Evolutionary conservation across 2,888 invertebrate species (phyloP).

Genomic region (Nomada ruficornis): DNA sequence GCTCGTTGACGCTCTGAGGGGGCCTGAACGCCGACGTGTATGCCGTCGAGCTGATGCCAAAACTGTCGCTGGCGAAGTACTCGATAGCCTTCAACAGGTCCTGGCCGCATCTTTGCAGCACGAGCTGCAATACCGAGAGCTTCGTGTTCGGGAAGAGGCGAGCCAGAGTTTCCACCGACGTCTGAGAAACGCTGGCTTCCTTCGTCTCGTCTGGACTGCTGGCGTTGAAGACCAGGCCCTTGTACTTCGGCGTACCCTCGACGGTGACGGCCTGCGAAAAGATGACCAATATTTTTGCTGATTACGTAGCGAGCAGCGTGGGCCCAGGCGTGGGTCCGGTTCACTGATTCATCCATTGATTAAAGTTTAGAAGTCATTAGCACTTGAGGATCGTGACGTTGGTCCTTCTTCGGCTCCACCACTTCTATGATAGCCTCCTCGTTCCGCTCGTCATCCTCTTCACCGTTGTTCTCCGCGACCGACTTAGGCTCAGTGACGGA

Average conservation of each 20-base stretch:
- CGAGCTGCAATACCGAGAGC: slow-evolving; percentile 93
- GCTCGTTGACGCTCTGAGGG: slow-evolving; percentile 55
- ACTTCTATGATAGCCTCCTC: not conserved
- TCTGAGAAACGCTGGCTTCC: slow-evolving; percentile 87
- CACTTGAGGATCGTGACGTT: slow-evolving; percentile 34
- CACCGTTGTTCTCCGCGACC: not conserved
- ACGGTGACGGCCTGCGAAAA: slow-evolving; percentile 7
- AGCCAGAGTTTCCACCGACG: slow-evolving; percentile 93
- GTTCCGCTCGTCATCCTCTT: slow-evolving; percentile 9
- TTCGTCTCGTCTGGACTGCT: slow-evolving; percentile 49
- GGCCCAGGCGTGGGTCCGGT: too few species aligned
- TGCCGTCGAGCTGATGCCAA: slow-evolving; percentile 52
- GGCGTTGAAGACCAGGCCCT: slow-evolving; percentile 47
- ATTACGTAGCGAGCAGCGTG: not conserved
- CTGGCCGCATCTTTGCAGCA: slow-evolving; percentile 96
- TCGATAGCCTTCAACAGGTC: slow-evolving; percentile 96
- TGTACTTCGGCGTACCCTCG: slow-evolving; percentile 45
- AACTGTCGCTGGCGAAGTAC: slow-evolving; percentile 87
- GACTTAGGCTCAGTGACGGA: slow-evolving; percentile 91
- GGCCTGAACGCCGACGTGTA: slow-evolving; percentile 67
- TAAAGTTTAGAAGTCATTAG: not conserved
- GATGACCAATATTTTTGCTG: not conserved
- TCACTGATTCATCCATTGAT: not conserved
- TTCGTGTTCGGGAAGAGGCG: slow-evolving; percentile 96
- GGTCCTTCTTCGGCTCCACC: slow-evolving; percentile 25